Evolutionary conservation across 2,888 invertebrate species (phyloP), one percentile per base, ranked within the genome.

Genomic region (Melanostoma mellinum): DNA sequence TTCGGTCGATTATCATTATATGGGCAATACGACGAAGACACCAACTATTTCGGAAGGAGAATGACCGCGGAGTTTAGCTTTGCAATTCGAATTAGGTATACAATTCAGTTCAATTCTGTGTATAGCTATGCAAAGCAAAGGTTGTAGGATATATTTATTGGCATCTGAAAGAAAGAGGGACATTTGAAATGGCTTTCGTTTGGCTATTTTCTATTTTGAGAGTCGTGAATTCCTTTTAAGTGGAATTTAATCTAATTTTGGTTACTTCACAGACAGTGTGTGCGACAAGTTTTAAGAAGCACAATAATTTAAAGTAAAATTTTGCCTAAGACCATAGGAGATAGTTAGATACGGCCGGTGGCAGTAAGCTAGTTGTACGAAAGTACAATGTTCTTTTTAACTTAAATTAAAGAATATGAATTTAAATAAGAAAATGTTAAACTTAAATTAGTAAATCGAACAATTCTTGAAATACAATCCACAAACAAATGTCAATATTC

Each of bases 1-100:
- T 78, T 82, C 65, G 50, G 20, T 33, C 68, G 77, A 82, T 65
- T 78, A 78, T 78, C 82, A 74, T 82, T 77, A 56, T 50, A 63
- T 50, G 48, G 38, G 38, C 63, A 32, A 35, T 33, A 33, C 60
- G 44, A 55, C 60, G 68, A 82, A 67, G 67, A 68, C 32, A 36
- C 65, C 40, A 55, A 61, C 30, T 75, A 67, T 76, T 76, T 80
- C 72, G 72, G 76, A 76, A 82, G 78, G 73, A 63, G 42, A 61
- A 38, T 81, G 53, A 72, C 67, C 55, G 55, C 38, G 36, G 44
- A 30, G 36, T 46, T 10, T 20, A 20, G 20, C 20, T 20, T 20
- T 20, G 20, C 20, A 20, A 40, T 20, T 58, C 3, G n/a, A 10
- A 10, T 42, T 4, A 46, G 44, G 20, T 48, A 63, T 48, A 63